These are phyloP conservation scores for Jordanella pulchra DNA, from an alignment of 2,797 vertebrate genomes.

Conservation along the genomic window DNA sequence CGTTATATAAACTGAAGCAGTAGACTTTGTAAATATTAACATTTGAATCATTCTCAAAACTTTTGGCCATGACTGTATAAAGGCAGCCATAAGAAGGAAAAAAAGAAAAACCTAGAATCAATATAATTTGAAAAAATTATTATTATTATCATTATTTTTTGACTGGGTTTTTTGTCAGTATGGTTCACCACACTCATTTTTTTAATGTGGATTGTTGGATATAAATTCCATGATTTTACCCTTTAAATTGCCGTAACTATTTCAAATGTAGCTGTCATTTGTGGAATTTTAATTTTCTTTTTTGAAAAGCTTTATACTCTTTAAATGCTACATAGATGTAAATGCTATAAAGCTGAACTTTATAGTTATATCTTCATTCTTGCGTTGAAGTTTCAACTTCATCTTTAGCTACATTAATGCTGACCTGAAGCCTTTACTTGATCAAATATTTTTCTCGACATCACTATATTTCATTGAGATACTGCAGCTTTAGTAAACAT, in stretches of 20 bases:
- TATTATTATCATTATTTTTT: no score
- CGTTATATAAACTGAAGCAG: no score
- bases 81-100: no score
- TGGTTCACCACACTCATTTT: no score
- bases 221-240: not conserved
- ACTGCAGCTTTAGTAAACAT: not conserved
- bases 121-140: no score
- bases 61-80: no score
- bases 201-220: not conserved
- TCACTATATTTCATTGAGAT: not conserved
- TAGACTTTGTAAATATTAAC: no score
- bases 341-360: not conserved
- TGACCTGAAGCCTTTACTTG: not conserved
- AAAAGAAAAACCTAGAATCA: no score
- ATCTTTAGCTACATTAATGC: not conserved
- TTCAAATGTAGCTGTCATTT: not conserved
- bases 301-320: not conserved
- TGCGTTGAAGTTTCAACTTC: not conserved
- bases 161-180: no score
- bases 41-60: no score
- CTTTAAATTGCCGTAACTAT: not conserved
- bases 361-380: not conserved
- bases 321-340: not conserved
- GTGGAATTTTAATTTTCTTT: not conserved
- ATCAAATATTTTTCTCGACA: not conserved